Evolutionary conservation across 2,113 vertebrate genomes (phyloP).

Genomic region (Tachuris rubrigastra): DNA sequence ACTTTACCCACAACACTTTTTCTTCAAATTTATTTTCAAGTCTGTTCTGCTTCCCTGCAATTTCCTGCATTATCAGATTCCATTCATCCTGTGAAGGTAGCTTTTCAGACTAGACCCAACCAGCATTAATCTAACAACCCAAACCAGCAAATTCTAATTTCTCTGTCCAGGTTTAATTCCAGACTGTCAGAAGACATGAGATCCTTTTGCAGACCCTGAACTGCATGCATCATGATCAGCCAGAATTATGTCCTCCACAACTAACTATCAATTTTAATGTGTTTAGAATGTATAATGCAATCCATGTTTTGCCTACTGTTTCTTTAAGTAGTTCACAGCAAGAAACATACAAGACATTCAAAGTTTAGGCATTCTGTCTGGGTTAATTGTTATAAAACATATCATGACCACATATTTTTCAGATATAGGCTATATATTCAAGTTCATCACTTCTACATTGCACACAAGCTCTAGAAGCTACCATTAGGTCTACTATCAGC

Average conservation of each 20-base stretch:
- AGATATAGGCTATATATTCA: background rate
- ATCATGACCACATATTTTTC: background rate
- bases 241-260: background rate
- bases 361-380: background rate
- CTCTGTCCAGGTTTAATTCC: background rate
- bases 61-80: background rate
- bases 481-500: background rate
- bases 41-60: background rate
- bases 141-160: background rate
- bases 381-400: background rate
- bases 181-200: background rate
- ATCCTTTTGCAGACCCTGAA: background rate
- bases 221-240: background rate
- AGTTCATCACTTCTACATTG: background rate
- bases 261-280: background rate
- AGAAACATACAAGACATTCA: fast-evolving
- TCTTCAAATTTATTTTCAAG: background rate
- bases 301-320: background rate
- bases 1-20: background rate
- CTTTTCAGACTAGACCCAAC: background rate
- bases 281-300: background rate
- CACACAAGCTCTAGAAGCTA: background rate
- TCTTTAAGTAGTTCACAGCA: background rate
- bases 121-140: background rate
- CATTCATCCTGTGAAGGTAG: background rate